phyloP scores from a whole-genome alignment of 2,113 vertebrate species.

The Phrynosoma blainvillii region DNA sequence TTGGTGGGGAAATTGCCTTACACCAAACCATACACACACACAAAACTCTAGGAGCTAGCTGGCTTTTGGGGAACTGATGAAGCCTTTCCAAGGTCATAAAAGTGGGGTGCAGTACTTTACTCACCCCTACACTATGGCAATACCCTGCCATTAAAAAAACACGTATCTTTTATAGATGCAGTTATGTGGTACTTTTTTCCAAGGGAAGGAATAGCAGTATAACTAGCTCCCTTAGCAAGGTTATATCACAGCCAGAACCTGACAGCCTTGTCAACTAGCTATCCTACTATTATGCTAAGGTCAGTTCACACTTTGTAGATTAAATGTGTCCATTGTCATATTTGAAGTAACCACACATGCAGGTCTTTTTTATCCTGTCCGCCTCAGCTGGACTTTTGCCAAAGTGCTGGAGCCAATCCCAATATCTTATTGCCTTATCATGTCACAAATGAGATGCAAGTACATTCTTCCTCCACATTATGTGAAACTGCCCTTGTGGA shows the following conservation, averaged over 20 bases:
- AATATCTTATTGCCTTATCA: neutral
- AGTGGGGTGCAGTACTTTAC: no score
- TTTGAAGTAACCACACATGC: neutral
- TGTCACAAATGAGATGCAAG: neutral
- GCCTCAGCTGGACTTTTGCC: neutral
- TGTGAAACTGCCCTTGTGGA: neutral
- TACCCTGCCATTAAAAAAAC: no score
- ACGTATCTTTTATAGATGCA: no score
- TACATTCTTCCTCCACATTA: neutral
- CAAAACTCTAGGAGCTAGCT: no score
- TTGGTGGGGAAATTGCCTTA: no score
- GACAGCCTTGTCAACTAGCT: neutral
- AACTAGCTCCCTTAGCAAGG: neutral
- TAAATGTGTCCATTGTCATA: neutral
- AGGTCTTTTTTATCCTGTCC: neutral
- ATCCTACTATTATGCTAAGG: neutral
- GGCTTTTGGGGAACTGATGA: no score
- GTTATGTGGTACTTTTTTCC: neutral
- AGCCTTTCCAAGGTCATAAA: no score
- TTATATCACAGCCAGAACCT: neutral
- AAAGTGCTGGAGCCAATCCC: neutral
- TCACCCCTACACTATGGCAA: no score
- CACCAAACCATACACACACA: no score
- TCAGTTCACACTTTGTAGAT: neutral
- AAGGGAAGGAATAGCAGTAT: neutral